Conservation (phyloP, 1,140 invertebrate species). For the Ceratosolen fusciceps region DNA sequence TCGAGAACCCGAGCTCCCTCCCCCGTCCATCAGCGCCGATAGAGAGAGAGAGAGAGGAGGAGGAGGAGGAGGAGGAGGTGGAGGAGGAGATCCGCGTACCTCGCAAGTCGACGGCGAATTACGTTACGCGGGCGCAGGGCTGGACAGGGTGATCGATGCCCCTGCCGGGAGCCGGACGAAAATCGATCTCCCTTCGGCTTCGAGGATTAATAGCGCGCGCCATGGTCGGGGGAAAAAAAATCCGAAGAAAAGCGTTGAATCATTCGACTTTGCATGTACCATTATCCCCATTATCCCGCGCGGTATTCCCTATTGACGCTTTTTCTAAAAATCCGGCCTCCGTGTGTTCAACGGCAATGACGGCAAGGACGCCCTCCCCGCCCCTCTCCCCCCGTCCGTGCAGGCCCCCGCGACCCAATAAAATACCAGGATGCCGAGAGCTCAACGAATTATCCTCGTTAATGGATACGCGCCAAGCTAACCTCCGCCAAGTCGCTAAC, state of each 20-base stretch:
- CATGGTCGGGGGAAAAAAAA: background rate
- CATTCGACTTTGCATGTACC: background rate
- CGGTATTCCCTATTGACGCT: no score
- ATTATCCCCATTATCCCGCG: no score
- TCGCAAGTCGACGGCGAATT: conserved; percentile 42
- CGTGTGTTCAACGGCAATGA: no score
- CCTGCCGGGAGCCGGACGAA: background rate
- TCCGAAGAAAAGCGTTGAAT: background rate
- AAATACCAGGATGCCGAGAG: no score
- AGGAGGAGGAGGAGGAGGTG: background rate
- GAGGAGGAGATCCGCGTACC: conserved; percentile 25
- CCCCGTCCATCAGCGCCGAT: background rate
- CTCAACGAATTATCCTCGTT: no score
- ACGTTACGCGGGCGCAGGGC: conserved; percentile 13
- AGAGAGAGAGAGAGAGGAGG: no score
- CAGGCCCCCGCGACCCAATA: no score
- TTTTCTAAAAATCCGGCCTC: no score
- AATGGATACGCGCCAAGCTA: no score
- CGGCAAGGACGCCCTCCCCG: no score
- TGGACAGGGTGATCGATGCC: conserved; percentile 36
- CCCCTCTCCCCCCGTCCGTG: no score
- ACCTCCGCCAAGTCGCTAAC: no score
- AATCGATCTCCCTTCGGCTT: background rate
- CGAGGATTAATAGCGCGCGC: background rate
- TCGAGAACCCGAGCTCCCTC: background rate